Evolutionary conservation across 2,888 invertebrate species (phyloP), one percentile per base, ranked within the genome.

Genomic region (Tetranychus truncatus): DNA sequence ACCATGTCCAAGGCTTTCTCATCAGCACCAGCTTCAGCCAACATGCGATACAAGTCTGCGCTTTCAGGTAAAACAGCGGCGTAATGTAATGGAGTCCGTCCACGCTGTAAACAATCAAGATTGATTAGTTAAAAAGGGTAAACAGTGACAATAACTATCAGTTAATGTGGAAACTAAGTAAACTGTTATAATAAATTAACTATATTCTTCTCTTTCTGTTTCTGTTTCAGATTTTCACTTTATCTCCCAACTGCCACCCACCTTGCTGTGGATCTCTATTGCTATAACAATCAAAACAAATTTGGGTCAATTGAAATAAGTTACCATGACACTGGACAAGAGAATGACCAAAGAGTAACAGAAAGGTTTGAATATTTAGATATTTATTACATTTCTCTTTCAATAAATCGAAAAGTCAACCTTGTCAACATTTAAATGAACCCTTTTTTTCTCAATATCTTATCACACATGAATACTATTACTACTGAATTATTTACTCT

Each of bases 31-130:
- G 81, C 80, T 72, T 82, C 82, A 44, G 82, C 77, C 78, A 83
- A 80, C 72, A 81, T 78, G 76, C 81, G 80, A 78, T 83, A 83
- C 67, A 82, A 78, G 46, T 81, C 80, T 18, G 82, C 82, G 18
- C 80, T 81, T 75, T 83, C 83, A 44, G 77, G 76, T 46, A 83
- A 76, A 4, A 82, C 83, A 0, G 83, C 83, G 15, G 83, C 82
- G 76, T 82, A 83, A 77, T 83, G 83, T 21, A 83, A 78, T 6
- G 83, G 82, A 9, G 83, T 83, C 72, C 83, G 78, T 77, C 83
- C 83, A 77, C 81, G 80, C 83, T 83, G 77, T n/a, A 2, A 55
- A 55, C 6, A 15, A 15, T 24, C 24, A 15, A 15, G 6, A 55
- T 55, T 7, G 3, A 55, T 11, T 8, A 6, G 15, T 9, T 2